A percentile compares a stretch with the other conserved stretches of the same genome.
phyloP scores from a whole-genome alignment of 2,888 invertebrate species.

The Sphaerophoria rueppellii region DNA sequence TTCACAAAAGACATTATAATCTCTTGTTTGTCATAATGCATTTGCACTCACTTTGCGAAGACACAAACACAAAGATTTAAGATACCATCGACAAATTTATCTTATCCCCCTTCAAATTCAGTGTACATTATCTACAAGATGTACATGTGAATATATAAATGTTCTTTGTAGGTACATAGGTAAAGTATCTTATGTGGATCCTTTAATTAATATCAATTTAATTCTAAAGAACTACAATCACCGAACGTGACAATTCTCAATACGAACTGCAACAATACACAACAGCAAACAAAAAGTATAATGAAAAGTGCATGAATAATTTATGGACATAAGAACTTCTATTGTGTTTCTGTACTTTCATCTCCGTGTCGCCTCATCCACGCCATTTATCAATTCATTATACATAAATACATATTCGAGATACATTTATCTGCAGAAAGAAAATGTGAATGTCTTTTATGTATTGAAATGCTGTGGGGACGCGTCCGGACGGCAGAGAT shows the following conservation, averaged over 20 bases:
- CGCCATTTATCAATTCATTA: conserved; percentile 59
- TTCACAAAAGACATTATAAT: too few relatives aligned
- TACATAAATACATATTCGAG: conserved; percentile 39
- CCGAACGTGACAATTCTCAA: conserved; percentile 68
- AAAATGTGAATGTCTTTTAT: conserved; percentile 10
- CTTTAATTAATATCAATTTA: conserved; percentile 68
- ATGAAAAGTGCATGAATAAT: conserved; percentile 65
- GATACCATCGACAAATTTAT: not conserved
- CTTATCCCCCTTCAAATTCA: not conserved
- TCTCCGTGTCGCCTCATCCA: not conserved
- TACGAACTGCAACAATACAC: conserved; percentile 15
- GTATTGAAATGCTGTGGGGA: too few relatives aligned
- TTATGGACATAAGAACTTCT: conserved; percentile 23
- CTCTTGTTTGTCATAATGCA: too few relatives aligned
- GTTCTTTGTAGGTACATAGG: not conserved
- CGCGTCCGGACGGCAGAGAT: conserved; percentile 21
- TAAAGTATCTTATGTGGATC: conserved; percentile 19
- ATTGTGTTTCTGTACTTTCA: conserved; percentile 38
- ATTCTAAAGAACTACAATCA: conserved; percentile 52
- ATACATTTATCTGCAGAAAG: conserved; percentile 37
- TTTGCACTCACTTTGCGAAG: too few relatives aligned
- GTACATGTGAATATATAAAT: not conserved
- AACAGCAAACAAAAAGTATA: conserved; percentile 44
- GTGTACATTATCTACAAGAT: not conserved
- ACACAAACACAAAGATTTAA: too few relatives aligned